Percentiles rank a stretch among this genome's conserved stretches.
phyloP scores from a whole-genome alignment of 92 coral and sea anemone species.

The Pocillopora grandis region DNA sequence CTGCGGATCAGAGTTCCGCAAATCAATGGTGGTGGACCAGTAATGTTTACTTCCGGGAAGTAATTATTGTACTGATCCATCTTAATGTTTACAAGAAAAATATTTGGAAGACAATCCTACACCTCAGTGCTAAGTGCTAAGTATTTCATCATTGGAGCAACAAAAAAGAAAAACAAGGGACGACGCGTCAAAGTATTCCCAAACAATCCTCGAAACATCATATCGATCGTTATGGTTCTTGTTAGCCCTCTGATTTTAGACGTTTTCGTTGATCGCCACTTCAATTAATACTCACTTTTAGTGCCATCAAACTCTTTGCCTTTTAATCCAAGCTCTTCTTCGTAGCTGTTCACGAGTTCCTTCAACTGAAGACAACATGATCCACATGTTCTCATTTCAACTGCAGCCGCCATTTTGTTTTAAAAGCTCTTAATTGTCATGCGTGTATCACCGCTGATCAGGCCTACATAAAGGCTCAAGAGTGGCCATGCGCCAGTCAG shows the following conservation, averaged over 20 bases:
- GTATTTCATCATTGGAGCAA: too few relatives aligned
- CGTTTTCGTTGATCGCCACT: not conserved
- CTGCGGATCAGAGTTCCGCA: too few relatives aligned
- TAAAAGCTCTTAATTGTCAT: not conserved
- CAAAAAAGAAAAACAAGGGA: too few relatives aligned
- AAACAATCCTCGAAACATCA: too few relatives aligned
- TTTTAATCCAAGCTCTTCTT: slow-evolving; percentile 71
- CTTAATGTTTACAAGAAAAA: too few relatives aligned
- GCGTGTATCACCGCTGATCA: slow-evolving; percentile 1
- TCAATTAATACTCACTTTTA: slow-evolving; percentile 55
- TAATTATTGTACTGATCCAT: too few relatives aligned
- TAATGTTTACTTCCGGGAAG: too few relatives aligned
- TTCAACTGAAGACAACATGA: slow-evolving; percentile 77
- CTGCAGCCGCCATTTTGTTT: slow-evolving; percentile 79
- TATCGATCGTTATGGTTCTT: not conserved
- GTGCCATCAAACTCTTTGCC: slow-evolving; percentile 77
- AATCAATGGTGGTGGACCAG: too few relatives aligned
- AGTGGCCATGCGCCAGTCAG: not conserved
- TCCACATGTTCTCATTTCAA: slow-evolving; percentile 75
- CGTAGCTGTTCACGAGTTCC: slow-evolving; percentile 74
- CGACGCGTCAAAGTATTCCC: too few relatives aligned
- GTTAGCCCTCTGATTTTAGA: not conserved
- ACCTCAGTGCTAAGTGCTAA: too few relatives aligned
- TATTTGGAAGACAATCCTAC: too few relatives aligned
- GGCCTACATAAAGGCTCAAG: not conserved